Evolutionary conservation across 2,797 vertebrate genomes (phyloP), one percentile per base, ranked within the genome.

Genomic region (Protosalanx chinensis): DNA sequence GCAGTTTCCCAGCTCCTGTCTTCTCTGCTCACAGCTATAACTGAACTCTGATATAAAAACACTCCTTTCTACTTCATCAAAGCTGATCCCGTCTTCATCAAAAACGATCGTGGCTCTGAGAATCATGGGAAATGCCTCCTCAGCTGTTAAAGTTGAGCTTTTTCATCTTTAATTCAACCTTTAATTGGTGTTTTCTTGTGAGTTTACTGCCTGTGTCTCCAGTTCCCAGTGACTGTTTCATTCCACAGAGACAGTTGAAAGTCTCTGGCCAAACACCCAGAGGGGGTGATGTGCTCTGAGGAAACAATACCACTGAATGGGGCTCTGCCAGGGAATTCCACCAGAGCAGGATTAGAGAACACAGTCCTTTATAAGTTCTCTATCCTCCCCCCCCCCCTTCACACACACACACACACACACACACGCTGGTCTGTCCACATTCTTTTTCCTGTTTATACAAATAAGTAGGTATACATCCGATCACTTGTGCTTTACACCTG

Each of bases 241-340:
- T 56, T 56, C 51, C 58, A 30, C 27, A 41, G 37, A 49, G 64
- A 61, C 41, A 51, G 57, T 58, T 61, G 57, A 49, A 46, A 59
- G 5, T 33, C 60, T 37, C 27, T 13, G 32, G 16, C 27, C 15
- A 1, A 18, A 62, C 49, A 63, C 56, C 56, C 71, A 69, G 49
- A 59, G 74, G 79, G 71, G 18, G 60, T 78, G 79, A 82, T 79
- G 61, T 71, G 77, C 68, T 86, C 81, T 76, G 74, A 59, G 71
- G 79, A 78, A 84, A 88, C 82, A 87, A 85, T 87, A 76, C 79
- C 80, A 63, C 63, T 75, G 79, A 74, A 72, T 82, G 80, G 78
- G 84, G 86, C 71, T 74, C 85, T 88, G 87, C 88, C 87, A 90
- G 85, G 80, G 87, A 88, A 89, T 90, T 89, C 85, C 88, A 85